Base-by-base conservation (phyloP, 2,113 vertebrate genomes). In the Tachuris rubrigastra region DNA sequence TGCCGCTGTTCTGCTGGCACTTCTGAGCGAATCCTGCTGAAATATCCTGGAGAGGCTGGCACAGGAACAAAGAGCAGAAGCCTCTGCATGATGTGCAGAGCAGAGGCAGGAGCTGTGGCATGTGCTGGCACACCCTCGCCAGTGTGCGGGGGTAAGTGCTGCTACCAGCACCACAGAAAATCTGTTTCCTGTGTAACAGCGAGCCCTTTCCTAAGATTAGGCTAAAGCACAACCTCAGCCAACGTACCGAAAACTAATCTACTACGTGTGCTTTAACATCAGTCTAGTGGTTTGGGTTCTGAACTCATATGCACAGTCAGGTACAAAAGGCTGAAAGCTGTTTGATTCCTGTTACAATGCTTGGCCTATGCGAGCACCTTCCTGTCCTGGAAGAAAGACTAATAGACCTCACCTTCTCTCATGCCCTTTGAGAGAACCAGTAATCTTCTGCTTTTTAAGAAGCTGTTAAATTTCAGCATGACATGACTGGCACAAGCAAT, bases 1-100 rank as follows among this genome's bases (percentile, higher is more conserved):
- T n/a, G 19, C 27, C 0, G 1, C 49, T 20, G 33, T 15, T 44
- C 46, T 3, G 15, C 27, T 15, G 41, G 14, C 31, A 2, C n/a
- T 30, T 21, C 39, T 4, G 9, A 33, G 15, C 1, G 17, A 79
- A 25, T 56, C 62, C 72, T 53, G 72, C 5, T 2, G 50, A 55
- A 21, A 5, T 15, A 15, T 3, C n/a, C 62, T 2, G 2, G 10
- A 35, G 28, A 33, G 27, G 44, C 49, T 41, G 37, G 31, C 20
- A 2, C 4, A 10, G 81, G 67, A 31, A 24, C 0, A 1, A 14
- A 24, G 44, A 31, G 31, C 31, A 37, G 86, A 50, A 79, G 31
- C 31, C 27, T 53, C 55, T 8, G 44, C 16, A 5, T 1, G 2
- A 19, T 0, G 4, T 2, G 6, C 0, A 0, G 63, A 56, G 52